Base-by-base conservation (phyloP, 2,888 invertebrate genomes). In the Chrysotoxum bicinctum region DNA sequence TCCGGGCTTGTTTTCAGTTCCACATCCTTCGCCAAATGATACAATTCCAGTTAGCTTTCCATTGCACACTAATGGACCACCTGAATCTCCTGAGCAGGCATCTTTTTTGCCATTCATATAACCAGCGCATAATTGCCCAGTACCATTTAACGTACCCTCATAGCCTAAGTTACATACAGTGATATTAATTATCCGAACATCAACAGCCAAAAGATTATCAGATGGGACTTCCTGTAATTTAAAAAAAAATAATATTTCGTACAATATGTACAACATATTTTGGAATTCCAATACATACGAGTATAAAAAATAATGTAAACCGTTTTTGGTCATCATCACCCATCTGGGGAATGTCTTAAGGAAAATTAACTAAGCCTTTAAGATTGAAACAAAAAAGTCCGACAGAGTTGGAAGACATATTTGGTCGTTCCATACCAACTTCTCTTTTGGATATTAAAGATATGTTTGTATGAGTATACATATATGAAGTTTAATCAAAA, bases 11-110 rank as follows among this genome's bases (percentile, higher is more conserved):
- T 93, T 93, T 45, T 94, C 93, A 74, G 94, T 94, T 0, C 96
- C 96, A 89, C 97, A 97, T 9, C 95, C 93, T 32, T 95, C 93
- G 9, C 96, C 96, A 95, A 96, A 96, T 0, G 96, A 96, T 0
- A 97, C 96, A 64, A 97, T 93, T 0, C 96, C 97, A 19, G 96
- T 93, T 89, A 95, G 92, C 89, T 95, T 95, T 89, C 94, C 93
- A 58, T 87, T 56, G 32, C 87, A 88, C 92, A 96, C 93, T 35
- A 97, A 92, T 0, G 96, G 96, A 5, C 97, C 96, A n/a, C 97
- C 97, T 10, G 95, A 96, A 91, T 97, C 96, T 35, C 96, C 96
- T 94, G 95, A 94, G 89, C 96, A 97, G 37, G 96, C 94, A 90
- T 97, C 97, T 80, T 94, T 94, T 7, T 95, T 95, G 0, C 96